Evolutionary conservation across 2,113 vertebrate genomes (phyloP).

Genomic region (Tinamus guttatus): DNA sequence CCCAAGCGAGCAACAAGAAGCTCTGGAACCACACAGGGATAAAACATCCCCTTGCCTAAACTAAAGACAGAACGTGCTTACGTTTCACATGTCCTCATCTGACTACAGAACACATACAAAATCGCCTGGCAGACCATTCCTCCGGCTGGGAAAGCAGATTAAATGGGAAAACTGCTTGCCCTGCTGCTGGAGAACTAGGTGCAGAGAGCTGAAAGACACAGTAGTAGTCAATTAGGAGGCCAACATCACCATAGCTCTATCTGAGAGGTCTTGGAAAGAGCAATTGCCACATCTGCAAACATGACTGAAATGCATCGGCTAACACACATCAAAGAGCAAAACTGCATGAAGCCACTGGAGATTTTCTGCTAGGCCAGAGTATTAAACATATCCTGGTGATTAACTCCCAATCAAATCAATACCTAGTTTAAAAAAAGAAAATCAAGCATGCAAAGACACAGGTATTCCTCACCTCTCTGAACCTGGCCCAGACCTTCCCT

Average conservation of each 20-base stretch:
- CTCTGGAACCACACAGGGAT: slow-evolving; percentile 1
- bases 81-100: slow-evolving; percentile 37
- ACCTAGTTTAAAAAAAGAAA: not conserved
- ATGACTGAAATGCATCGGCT: not conserved
- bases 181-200: slow-evolving; percentile 11
- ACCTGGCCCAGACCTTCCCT: not conserved
- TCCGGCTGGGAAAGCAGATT: not conserved
- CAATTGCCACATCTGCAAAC: not conserved
- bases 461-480: not conserved
- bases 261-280: not conserved
- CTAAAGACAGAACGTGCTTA: slow-evolving; percentile 44
- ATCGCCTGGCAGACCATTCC: not conserved
- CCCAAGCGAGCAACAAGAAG: not conserved
- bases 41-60: slow-evolving; percentile 42
- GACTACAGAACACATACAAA: slow-evolving; percentile 6
- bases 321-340: not conserved
- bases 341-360: fast-evolving
- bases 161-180: slow-evolving; percentile 6
- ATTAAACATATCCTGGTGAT: not conserved
- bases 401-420: not conserved
- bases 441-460: not conserved
- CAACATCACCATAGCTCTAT: not conserved
- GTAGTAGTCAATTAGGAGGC: not conserved
- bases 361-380: not conserved
- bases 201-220: not conserved